Conservation (phyloP, 2,888 invertebrate genomes). For the Lasioglossum lativentre region DNA sequence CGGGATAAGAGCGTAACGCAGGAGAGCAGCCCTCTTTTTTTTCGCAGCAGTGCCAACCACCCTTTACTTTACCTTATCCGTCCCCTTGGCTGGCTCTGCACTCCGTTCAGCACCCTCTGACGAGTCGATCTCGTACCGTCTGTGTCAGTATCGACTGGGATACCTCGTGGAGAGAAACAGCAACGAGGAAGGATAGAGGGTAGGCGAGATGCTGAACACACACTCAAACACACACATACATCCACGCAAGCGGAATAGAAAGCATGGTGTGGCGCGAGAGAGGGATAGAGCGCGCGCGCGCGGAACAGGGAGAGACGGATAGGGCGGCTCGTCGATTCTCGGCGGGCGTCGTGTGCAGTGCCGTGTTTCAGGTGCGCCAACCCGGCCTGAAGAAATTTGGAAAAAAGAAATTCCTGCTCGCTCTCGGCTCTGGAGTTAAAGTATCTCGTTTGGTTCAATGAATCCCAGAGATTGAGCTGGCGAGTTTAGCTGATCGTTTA, state of each 20-base stretch:
- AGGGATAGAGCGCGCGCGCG: neutral
- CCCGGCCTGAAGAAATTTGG: neutral
- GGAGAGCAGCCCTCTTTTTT: conserved; percentile 37
- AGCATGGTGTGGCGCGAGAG: conserved; percentile 53
- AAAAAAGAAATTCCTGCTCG: neutral
- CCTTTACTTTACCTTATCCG: conserved; percentile 46
- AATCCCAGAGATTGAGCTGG: too few relatives aligned
- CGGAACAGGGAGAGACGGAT: conserved; percentile 37
- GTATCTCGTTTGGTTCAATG: neutral
- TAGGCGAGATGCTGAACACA: conserved; percentile 68
- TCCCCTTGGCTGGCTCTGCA: conserved; percentile 60
- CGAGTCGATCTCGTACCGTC: conserved; percentile 82
- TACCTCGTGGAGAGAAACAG: conserved; percentile 71
- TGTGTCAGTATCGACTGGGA: conserved; percentile 82
- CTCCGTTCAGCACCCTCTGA: conserved; percentile 81
- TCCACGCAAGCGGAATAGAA: conserved; percentile 45
- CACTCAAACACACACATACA: neutral
- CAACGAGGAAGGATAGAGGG: conserved; percentile 62
- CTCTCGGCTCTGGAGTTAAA: neutral
- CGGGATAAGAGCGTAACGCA: conserved; percentile 32
- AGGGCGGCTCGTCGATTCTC: conserved; percentile 72
- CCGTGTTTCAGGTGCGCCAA: conserved; percentile 50
- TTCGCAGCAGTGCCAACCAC: conserved; percentile 41
- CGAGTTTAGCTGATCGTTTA: too few relatives aligned
- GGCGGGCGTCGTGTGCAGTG: conserved; percentile 68